Evolutionary conservation across 2,888 invertebrate species (phyloP), one percentile per base, ranked within the genome.

Genomic region (Aleiodes testaceus): DNA sequence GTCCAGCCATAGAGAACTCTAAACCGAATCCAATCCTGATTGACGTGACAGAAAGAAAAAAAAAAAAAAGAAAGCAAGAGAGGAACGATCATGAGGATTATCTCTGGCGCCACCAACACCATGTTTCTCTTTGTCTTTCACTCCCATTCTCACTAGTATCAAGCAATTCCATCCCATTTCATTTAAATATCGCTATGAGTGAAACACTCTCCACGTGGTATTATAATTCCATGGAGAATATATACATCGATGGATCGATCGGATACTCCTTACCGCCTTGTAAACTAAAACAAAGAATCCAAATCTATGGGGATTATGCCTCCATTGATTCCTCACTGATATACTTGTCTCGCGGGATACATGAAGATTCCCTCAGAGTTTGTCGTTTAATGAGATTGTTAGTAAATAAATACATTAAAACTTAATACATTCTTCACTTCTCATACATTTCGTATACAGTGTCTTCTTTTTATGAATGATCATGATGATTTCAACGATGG

Each of bases 1-100:
- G 78, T 80, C 80, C 74, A 79, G 77, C 80, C 80, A 82, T 82
- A 83, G 82, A 82, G 81, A 81, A 79, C 81, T 83, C 81, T 81
- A 83, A 82, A 84, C 82, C 83, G 81, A 85, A 81, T 84, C 82
- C 84, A 86, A 87, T 87, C 87, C 86, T 87, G 87, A 87, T 84
- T 87, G 87, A 87, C 87, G 82, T 82, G 79, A 73, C 73, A 66
- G 72, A 70, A 73, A 70, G 68, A 73, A 72, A 26, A 64, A 45
- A 65, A 69, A 64, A 61, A 55, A 66, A 63, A 69, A 45, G 55
- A 59, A 81, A 78, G 80, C 79, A 82, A 81, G 81, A 82, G 81
- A 81, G 82, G 84, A 80, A 82, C 84, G 84, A 85, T 83, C 82
- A 77, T 77, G 71, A 61, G 85, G 86, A 85, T 86, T 87, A 87